Evolutionary conservation across 92 coral and sea anemone genomes (phyloP), one percentile per base, ranked within the genome.

Genomic region (Zoanthus sansibaricus): DNA sequence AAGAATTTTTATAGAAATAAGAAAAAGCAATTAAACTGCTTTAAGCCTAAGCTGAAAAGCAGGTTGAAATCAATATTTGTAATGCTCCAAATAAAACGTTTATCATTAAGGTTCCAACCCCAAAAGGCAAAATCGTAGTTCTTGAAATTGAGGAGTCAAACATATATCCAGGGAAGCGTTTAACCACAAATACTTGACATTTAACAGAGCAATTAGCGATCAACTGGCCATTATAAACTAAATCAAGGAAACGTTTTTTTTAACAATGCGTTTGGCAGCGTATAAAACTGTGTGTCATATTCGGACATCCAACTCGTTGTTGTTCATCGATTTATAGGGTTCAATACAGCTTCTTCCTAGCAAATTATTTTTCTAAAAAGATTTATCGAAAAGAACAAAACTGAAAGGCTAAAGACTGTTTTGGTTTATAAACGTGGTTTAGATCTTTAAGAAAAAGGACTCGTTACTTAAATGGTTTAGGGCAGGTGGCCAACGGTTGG

Each of bases 171-270:
- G 47, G 30, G 70, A 46, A 66, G 85, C 85, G 85, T 18, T 80
- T 64, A 58, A 62, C 31, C 66, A n/a, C 55, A 20, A 64, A 80
- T 56, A 66, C 45, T 52, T 9, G 32, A 45, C 85, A 18, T 56
- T 66, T 21, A 64, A 80, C 72, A 55, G 85, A 45, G 47, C 75
- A 80, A 80, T 80, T 80, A 67, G 61, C 21, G 71, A 64, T 59
- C 62, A 79, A 79, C 73, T 20, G 33, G 18, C 84, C 84, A 79
- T 59, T 48, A 80, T 68, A 80, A 46, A 66, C 25, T 37, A 51
- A 66, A n/a, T 62, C 42, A 30, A 45, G 59, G 85, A 5, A 54
- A 66, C n/a, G 52, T 49, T 67, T 78, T 20, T 80, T 64, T 49
- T 14, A 30, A 72, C 85, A 21, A 80, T 31, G 67, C 33, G 54